Conservation (phyloP, 2,797 vertebrate species). For the Pristis pectinata region DNA sequence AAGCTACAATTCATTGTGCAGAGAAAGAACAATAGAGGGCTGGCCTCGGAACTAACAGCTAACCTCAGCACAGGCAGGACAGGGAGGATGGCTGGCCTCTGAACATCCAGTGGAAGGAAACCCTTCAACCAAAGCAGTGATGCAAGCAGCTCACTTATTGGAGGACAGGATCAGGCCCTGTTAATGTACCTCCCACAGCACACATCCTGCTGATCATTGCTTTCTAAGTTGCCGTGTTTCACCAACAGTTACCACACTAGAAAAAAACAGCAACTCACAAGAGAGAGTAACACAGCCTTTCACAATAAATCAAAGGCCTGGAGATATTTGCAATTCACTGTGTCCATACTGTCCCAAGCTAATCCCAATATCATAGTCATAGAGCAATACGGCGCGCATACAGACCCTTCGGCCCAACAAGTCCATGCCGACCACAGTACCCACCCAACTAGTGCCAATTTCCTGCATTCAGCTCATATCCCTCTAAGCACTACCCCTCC, state of each 20-base stretch:
- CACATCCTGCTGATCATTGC: no score
- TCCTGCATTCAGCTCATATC: no score
- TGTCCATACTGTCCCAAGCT: not conserved
- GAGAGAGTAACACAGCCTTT: not conserved
- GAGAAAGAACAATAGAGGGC: not conserved
- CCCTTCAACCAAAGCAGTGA: not conserved
- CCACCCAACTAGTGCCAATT: no score
- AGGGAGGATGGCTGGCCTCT: not conserved
- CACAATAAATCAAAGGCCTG: no score
- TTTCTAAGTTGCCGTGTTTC: not conserved
- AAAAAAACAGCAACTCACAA: not conserved
- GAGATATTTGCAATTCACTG: not conserved
- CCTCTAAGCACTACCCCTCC: no score
- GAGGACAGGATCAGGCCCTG: not conserved
- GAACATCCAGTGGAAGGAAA: not conserved
- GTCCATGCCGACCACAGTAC: no score
- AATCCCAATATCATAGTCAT: no score
- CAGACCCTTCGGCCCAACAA: no score
- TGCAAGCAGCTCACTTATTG: no score
- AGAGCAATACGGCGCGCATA: no score
- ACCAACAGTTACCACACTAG: not conserved
- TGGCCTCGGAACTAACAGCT: not conserved
- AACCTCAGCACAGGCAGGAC: not conserved
- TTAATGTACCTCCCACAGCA: no score
- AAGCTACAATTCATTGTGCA: not conserved